phyloP scores from a whole-genome alignment of 2,888 invertebrate species.

The Dasypogon diadema region DNA sequence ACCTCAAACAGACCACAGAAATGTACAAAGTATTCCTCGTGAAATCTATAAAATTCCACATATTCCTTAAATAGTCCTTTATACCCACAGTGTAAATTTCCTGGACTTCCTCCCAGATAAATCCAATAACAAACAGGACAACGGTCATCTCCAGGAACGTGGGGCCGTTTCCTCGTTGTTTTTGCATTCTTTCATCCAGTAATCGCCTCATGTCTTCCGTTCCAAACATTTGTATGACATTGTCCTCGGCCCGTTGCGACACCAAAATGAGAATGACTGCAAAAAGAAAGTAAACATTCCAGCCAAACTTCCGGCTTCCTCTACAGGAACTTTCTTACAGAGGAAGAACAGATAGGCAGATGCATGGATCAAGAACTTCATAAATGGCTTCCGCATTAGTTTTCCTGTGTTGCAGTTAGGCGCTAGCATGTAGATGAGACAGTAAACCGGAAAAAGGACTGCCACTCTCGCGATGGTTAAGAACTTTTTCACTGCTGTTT shows the following conservation, averaged over 20 bases:
- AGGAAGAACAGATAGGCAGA: conserved; percentile 94
- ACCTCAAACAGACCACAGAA: conserved; percentile 76
- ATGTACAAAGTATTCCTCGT: conserved; percentile 89
- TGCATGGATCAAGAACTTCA: conserved; percentile 96
- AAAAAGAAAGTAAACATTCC: conserved; percentile 40
- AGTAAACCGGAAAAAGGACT: conserved; percentile 88
- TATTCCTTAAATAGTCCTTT: conserved; percentile 85
- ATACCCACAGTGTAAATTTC: conserved; percentile 92
- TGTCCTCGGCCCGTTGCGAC: conserved; percentile 88
- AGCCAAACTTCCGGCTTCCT: not conserved
- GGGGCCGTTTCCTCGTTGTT: conserved; percentile 87
- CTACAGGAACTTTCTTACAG: conserved; percentile 73
- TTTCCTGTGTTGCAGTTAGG: conserved; percentile 85
- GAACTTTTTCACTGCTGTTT: conserved; percentile 79
- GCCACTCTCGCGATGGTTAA: conserved; percentile 82
- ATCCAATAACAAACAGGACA: conserved; percentile 86
- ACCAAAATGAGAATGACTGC: conserved; percentile 91
- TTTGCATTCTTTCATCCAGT: conserved; percentile 74
- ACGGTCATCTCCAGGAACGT: conserved; percentile 87
- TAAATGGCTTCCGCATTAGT: conserved; percentile 92
- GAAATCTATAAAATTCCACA: conserved; percentile 98
- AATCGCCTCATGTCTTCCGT: conserved; percentile 76
- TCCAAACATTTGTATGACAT: conserved; percentile 79
- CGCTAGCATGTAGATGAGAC: conserved; percentile 84
- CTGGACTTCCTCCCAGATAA: conserved; percentile 92